Evolutionary conservation across 1,140 invertebrate genomes (phyloP).

Genomic region (Papilio helenus): DNA sequence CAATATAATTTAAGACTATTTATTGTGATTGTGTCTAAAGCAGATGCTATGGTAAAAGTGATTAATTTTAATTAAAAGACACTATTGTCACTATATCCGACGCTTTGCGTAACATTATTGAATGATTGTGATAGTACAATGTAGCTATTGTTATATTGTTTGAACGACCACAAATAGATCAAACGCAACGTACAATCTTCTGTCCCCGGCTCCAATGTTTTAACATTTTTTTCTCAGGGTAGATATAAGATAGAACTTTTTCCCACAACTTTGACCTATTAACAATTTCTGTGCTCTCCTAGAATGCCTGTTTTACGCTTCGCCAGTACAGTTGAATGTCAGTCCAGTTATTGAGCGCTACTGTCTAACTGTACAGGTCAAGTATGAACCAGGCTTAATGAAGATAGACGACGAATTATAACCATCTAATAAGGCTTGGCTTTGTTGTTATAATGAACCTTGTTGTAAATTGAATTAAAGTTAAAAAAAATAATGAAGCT

Average conservation of each 20-base stretch:
- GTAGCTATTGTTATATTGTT: constrained; percentile 18
- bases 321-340: no score
- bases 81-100: not conserved
- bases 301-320: no score
- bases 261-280: not conserved
- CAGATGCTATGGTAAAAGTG: not conserved
- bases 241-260: not conserved
- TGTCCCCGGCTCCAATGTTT: not conserved
- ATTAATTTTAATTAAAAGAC: not conserved
- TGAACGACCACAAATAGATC: constrained; percentile 5
- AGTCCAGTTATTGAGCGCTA: no score
- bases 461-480: no score
- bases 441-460: no score
- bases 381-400: no score
- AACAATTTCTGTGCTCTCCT: not conserved
- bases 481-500: not conserved
- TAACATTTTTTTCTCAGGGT: not conserved
- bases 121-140: constrained; percentile 25
- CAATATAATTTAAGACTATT: not conserved
- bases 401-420: no score
- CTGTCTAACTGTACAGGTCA: no score
- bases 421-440: no score
- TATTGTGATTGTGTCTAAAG: not conserved
- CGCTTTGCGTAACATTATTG: not conserved
- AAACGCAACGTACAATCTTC: not conserved